Evolutionary conservation across 2,888 invertebrate genomes (phyloP).

Genomic region (Tolmerus cingulatus): DNA sequence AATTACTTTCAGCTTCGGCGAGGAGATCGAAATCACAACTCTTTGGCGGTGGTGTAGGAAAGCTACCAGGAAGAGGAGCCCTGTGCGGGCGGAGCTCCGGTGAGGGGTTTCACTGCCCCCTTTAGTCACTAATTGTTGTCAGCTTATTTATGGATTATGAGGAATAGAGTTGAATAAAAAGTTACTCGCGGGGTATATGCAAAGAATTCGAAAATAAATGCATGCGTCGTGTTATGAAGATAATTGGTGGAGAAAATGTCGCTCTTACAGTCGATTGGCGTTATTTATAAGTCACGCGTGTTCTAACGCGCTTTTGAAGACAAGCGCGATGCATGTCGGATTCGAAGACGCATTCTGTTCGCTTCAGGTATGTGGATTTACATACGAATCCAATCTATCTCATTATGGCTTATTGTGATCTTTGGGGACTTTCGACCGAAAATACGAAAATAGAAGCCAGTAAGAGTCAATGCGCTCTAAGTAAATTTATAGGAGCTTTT

Average conservation of each 20-base stretch:
- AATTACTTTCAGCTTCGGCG: not conserved
- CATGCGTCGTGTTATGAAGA: conserved; percentile 12
- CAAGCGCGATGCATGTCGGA: not conserved
- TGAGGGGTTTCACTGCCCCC: not conserved
- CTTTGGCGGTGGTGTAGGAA: not conserved
- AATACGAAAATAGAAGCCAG: not conserved
- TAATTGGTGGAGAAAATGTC: conserved; percentile 24
- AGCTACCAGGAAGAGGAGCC: not conserved
- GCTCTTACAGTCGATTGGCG: not conserved
- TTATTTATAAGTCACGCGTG: conserved; percentile 42
- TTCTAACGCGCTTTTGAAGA: conserved; percentile 4
- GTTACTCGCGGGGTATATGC: not conserved
- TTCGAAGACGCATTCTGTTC: not conserved
- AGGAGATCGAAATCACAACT: not conserved
- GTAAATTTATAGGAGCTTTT: not conserved
- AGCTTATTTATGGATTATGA: conserved; percentile 43
- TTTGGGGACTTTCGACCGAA: not conserved
- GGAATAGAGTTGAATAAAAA: conserved; percentile 16
- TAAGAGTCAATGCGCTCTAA: not conserved
- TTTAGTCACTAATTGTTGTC: conserved; percentile 30
- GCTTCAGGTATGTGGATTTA: conserved; percentile 7
- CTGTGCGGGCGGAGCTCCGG: not conserved
- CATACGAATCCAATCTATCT: conserved; percentile 5
- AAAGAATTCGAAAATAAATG: conserved; percentile 27
- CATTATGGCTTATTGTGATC: conserved; percentile 6